A percentile compares a stretch with the other conserved stretches of the same genome.
Evolutionary conservation across 2,888 invertebrate species (phyloP).

Genomic region (Stenodema calcarata): DNA sequence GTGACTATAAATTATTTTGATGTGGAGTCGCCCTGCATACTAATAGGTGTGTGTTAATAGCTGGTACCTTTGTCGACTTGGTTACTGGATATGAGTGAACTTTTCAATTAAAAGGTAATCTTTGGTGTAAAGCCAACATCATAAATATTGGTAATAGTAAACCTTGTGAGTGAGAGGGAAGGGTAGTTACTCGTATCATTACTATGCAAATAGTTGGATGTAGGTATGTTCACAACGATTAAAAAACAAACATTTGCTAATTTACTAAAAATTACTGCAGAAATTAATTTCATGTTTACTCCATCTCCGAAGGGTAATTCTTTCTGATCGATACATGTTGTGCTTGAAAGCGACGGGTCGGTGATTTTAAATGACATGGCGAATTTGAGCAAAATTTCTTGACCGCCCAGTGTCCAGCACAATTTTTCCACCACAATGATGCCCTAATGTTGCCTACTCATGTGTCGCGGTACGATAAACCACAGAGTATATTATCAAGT

Average conservation of each 20-base stretch:
- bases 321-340: neutral
- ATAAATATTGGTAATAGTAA: too few species aligned
- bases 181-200: too few species aligned
- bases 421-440: neutral
- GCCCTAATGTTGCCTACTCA: neutral
- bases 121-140: too few species aligned
- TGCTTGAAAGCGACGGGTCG: neutral
- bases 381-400: neutral
- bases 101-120: neutral
- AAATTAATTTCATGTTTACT: too few species aligned
- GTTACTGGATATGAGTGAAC: neutral
- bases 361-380: neutral
- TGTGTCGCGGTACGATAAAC: neutral
- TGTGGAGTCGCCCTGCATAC: neutral
- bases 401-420: neutral
- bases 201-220: too few species aligned
- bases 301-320: neutral
- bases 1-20: neutral
- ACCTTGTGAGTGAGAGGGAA: too few species aligned
- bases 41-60: neutral
- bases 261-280: too few species aligned
- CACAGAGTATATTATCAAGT: neutral
- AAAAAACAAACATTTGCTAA: too few species aligned
- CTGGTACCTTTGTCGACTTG: neutral
- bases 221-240: too few species aligned